phyloP scores from a whole-genome alignment of 92 coral and sea anemone genomes.

The Heteractis magnifica region DNA sequence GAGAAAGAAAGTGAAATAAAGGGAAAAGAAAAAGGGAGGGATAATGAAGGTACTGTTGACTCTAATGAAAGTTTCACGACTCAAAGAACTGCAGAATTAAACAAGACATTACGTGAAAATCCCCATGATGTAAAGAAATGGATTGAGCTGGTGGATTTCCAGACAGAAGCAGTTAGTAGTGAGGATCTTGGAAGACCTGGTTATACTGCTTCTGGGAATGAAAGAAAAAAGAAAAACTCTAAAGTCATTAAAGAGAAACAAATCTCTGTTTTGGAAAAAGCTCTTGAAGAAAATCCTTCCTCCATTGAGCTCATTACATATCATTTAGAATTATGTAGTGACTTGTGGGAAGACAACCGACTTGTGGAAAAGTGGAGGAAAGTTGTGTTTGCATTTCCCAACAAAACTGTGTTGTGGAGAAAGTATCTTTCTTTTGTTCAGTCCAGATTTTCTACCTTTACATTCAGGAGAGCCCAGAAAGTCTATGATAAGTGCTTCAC shows the following conservation, averaged over 20 bases:
- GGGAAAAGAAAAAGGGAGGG: slow-evolving; percentile 1
- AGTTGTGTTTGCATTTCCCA: slow-evolving; percentile 76
- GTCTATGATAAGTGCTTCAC: slow-evolving; percentile 77
- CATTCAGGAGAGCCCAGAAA: slow-evolving; percentile 59
- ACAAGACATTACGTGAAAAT: slow-evolving; percentile 66
- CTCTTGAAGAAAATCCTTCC: slow-evolving; percentile 79
- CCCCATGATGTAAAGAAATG: slow-evolving; percentile 80
- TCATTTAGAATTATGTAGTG: slow-evolving; percentile 68
- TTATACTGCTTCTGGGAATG: slow-evolving; percentile 56
- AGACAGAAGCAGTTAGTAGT: slow-evolving; percentile 55
- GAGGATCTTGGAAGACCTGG: slow-evolving; percentile 50
- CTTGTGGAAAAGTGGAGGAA: slow-evolving; percentile 80
- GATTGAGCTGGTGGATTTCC: slow-evolving; percentile 76
- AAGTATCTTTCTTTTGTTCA: slow-evolving; percentile 81
- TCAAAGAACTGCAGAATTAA: slow-evolving; percentile 64
- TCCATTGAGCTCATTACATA: slow-evolving; percentile 68
- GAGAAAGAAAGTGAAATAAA: slow-evolving; percentile 10
- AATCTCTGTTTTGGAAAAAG: slow-evolving; percentile 84
- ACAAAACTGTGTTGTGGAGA: slow-evolving; percentile 76
- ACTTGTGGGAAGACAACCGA: slow-evolving; percentile 61
- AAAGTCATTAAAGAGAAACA: slow-evolving; percentile 71
- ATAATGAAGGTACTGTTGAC: slow-evolving; percentile 1
- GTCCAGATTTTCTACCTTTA: slow-evolving; percentile 81
- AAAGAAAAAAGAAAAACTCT: slow-evolving; percentile 62
- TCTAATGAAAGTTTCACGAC: slow-evolving; percentile 21